Evolutionary conservation across 1,140 invertebrate species (phyloP), one percentile per base, ranked within the genome.

Genomic region (Colletes latitarsis): DNA sequence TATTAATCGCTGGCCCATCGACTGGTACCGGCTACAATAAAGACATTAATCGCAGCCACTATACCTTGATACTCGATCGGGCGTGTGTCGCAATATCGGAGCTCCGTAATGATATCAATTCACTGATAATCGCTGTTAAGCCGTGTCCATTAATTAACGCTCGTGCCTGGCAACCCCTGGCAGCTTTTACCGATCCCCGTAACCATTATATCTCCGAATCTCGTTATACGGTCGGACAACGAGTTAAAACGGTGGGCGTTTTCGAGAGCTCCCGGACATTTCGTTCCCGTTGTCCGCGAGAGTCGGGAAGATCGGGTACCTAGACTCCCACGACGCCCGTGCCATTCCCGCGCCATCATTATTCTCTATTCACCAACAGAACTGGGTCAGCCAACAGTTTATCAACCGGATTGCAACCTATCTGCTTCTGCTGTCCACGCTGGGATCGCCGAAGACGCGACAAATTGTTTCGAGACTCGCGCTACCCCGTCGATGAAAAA

Each of bases 71-170:
- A 19, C 21, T 74, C 63, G 63, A 68, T 74, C 71, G 12, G 52
- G 15, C 77, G 71, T 69, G 67, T 69, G 79, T 82, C 83, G 71
- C 73, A 62, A 81, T 68, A 79, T 85, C 62, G 60, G 21, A 49
- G 60, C 76, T 9, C 19, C 68, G 70, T 80, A 78, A 81, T 80
- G 63, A 80, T 77, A 73, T 81, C 73, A 81, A 62, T 81, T 77
- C 74, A 69, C 41, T 74, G 84, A 81, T 85, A 85, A 85, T 85
- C 84, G 79, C 58, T 52, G 83, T 82, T 85, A 85, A 85, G 75
- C 83, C 84, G 76, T 84, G 83, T 85, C 84, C 84, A 85, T 85
- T 78, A 85, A 85, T 85, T 85, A 85, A 70, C 83, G 77, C 67
- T 46, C 71, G 41, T 71, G 67, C 55, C 71, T 39, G 52, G 17